Percentiles rank a stretch among this genome's conserved stretches.
These are phyloP conservation scores for Leptopilina drosophilae DNA, from an alignment of 2,888 invertebrate species.

Conservation along the genomic window DNA sequence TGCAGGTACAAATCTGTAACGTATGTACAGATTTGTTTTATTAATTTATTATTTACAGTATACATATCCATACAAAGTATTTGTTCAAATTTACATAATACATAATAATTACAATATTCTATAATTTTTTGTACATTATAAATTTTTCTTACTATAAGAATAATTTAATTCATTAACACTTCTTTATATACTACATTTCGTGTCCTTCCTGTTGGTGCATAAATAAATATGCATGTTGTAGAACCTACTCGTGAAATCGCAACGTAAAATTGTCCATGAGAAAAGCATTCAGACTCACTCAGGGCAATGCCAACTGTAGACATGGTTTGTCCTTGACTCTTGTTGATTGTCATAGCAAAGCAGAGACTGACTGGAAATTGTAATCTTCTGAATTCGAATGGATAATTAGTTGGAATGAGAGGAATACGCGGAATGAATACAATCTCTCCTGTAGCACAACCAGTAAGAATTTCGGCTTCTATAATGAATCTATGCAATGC, in stretches of 20 bases:
- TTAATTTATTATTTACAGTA: too few species aligned
- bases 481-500: not conserved
- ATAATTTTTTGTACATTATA: too few species aligned
- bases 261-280: constrained; percentile 51
- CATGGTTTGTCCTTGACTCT: constrained; percentile 51
- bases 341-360: constrained; percentile 52
- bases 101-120: too few species aligned
- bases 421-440: not conserved
- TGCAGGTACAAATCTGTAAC: too few species aligned
- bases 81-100: too few species aligned
- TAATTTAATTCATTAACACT: not conserved
- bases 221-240: not conserved
- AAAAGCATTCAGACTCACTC: constrained; percentile 44
- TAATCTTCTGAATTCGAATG: not conserved
- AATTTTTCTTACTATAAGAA: too few species aligned
- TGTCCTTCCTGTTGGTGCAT: not conserved
- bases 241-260: constrained; percentile 19
- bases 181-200: not conserved
- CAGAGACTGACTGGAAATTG: constrained; percentile 51
- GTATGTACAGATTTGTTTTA: too few species aligned
- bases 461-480: not conserved
- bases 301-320: constrained; percentile 45
- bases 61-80: too few species aligned
- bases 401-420: not conserved
- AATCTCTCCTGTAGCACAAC: not conserved